These are phyloP conservation scores for Pedionomus torquatus DNA, from an alignment of 2,113 vertebrate species.

Conservation along the genomic window DNA sequence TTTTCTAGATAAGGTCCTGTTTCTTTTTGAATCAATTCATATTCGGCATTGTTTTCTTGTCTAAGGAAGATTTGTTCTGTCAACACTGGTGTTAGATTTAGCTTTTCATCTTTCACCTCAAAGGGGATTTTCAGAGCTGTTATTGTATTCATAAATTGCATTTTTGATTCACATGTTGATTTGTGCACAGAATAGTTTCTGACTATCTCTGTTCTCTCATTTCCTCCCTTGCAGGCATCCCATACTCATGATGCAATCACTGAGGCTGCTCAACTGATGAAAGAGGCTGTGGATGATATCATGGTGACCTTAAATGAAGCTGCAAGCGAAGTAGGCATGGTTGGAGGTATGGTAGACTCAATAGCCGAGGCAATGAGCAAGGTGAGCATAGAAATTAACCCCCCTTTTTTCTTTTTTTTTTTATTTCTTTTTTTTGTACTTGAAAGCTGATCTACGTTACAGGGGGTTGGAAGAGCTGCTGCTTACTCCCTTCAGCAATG, in stretches of 20 bases:
- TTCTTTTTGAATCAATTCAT: neutral
- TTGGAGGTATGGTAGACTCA: conserved; percentile 96
- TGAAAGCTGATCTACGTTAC: neutral
- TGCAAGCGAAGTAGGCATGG: conserved; percentile 95
- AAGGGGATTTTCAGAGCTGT: neutral
- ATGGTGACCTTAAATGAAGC: conserved; percentile 98
- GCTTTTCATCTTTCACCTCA: neutral
- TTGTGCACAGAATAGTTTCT: neutral
- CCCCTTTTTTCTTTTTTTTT: neutral
- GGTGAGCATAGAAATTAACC: conserved; percentile 78
- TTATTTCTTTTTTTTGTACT: neutral
- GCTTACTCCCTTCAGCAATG: neutral
- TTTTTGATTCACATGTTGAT: rapidly evolving
- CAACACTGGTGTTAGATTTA: neutral
- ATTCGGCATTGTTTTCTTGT: neutral
- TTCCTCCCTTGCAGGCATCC: conserved; percentile 78
- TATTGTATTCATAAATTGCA: rapidly evolving
- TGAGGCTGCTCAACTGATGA: conserved; percentile 95
- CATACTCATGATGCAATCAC: conserved; percentile 96
- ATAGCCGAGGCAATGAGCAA: conserved; percentile 94
- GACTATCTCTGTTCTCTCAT: rapidly evolving
- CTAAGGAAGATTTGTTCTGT: neutral
- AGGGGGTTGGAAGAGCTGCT: neutral
- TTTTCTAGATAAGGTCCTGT: neutral
- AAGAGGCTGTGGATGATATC: conserved; percentile 96